These are phyloP conservation scores for Carpatolechia fugitivella DNA, from an alignment of 2,888 invertebrate genomes.

Conservation along the genomic window DNA sequence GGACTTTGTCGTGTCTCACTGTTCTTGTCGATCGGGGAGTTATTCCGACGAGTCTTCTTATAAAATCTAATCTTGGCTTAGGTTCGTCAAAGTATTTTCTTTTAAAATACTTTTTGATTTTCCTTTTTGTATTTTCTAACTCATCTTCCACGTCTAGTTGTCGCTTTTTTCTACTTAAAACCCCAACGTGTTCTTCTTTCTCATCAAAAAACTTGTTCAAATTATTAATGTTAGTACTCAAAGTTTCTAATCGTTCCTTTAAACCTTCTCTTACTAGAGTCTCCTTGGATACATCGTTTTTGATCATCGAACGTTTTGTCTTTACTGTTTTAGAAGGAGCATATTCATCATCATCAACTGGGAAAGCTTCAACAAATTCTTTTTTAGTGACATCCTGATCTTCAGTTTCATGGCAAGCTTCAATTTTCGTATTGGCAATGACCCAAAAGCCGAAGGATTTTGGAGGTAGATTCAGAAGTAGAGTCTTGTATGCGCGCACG, in stretches of 20 bases:
- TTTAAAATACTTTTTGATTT: not conserved
- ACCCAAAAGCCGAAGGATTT: slow-evolving; percentile 88
- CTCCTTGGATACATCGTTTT: slow-evolving; percentile 29
- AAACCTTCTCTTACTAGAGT: slow-evolving; percentile 33
- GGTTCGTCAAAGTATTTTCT: not conserved
- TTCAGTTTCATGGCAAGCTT: slow-evolving; percentile 68
- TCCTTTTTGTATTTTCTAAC: not conserved
- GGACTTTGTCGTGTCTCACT: slow-evolving; percentile 15
- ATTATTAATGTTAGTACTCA: slow-evolving; percentile 47
- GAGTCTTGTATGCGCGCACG: slow-evolving; percentile 70
- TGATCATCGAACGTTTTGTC: slow-evolving; percentile 39
- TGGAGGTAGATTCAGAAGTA: slow-evolving; percentile 81
- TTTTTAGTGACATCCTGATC: slow-evolving; percentile 28
- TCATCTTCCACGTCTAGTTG: slow-evolving; percentile 15
- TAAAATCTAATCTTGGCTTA: slow-evolving; percentile 8
- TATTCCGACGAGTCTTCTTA: slow-evolving; percentile 6
- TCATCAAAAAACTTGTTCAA: slow-evolving; percentile 35
- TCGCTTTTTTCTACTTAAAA: slow-evolving; percentile 24
- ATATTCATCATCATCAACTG: slow-evolving; percentile 16
- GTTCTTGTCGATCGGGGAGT: slow-evolving; percentile 16
- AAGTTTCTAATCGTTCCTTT: slow-evolving; percentile 35
- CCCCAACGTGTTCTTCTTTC: slow-evolving; percentile 18
- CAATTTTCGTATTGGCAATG: slow-evolving; percentile 81
- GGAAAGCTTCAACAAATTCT: slow-evolving; percentile 30
- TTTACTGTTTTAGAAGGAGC: slow-evolving; percentile 29